Conservation (phyloP, 2,113 vertebrate species). For the Octodon degus region DNA sequence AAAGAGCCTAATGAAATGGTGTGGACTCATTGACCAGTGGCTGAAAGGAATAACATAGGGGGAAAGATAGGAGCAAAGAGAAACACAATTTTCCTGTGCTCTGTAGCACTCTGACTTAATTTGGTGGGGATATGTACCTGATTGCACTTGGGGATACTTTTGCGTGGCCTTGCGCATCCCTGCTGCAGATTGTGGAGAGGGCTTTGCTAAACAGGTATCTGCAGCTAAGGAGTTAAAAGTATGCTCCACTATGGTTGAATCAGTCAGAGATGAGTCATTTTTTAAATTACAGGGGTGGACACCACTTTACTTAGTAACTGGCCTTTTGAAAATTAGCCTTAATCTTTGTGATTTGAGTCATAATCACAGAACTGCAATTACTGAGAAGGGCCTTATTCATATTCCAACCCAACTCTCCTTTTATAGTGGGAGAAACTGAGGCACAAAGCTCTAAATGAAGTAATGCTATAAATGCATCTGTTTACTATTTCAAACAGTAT, state of each 20-base stretch:
- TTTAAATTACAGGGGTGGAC: slow-evolving; percentile 66
- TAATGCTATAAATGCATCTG: not conserved
- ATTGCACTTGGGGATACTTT: not conserved
- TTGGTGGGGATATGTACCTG: not conserved
- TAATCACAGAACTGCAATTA: slow-evolving; percentile 50
- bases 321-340: slow-evolving; percentile 70
- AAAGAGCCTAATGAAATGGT: not conserved
- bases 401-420: not conserved
- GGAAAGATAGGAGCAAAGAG: not conserved
- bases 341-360: slow-evolving; percentile 62
- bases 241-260: slow-evolving; percentile 36
- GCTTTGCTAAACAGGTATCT: not conserved
- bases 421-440: slow-evolving; percentile 42
- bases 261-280: slow-evolving; percentile 65
- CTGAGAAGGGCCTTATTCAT: not conserved
- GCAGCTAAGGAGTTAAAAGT: slow-evolving; percentile 26
- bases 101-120: not conserved
- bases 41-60: not conserved
- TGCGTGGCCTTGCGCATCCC: not conserved
- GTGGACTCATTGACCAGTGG: not conserved
- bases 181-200: not conserved
- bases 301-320: slow-evolving; percentile 65
- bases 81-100: not conserved
- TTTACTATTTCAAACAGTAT: slow-evolving; percentile 12
- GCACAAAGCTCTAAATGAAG: not conserved